Evolutionary conservation across 2,113 vertebrate genomes (phyloP).

Genomic region (Epinephelus lanceolatus): DNA sequence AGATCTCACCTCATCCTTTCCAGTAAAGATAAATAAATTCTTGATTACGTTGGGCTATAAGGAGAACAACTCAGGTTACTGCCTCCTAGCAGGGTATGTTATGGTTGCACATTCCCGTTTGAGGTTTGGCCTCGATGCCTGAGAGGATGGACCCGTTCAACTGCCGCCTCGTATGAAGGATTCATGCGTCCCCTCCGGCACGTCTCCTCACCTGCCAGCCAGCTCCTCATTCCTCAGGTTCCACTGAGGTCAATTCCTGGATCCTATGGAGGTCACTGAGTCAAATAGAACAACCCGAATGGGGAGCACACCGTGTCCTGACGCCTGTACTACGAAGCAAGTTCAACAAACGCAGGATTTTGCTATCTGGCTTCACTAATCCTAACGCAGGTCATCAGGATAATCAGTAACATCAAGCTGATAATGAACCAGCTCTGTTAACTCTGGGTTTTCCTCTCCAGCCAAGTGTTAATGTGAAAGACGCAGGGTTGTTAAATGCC

Average conservation of each 20-base stretch:
- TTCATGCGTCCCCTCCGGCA: slow-evolving; percentile 36
- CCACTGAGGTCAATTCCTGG: slow-evolving; percentile 54
- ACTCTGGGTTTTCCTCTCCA: too few relatives aligned
- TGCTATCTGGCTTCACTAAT: too few relatives aligned
- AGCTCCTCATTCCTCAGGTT: slow-evolving; percentile 67
- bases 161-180: not conserved
- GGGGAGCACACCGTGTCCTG: not conserved
- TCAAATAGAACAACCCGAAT: slow-evolving; percentile 32
- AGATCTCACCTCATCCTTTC: slow-evolving; percentile 21
- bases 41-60: slow-evolving; percentile 40
- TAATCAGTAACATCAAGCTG: too few relatives aligned
- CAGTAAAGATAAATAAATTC: slow-evolving; percentile 35
- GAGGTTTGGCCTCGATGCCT: slow-evolving; percentile 44
- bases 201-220: slow-evolving; percentile 66
- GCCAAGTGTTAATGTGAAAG: too few relatives aligned
- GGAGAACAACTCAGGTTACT: slow-evolving; percentile 51
- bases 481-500: too few relatives aligned
- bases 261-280: slow-evolving; percentile 44
- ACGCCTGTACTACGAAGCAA: too few relatives aligned
- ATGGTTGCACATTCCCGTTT: slow-evolving; percentile 58
- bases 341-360: too few relatives aligned
- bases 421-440: too few relatives aligned
- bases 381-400: too few relatives aligned
- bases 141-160: slow-evolving; percentile 21
- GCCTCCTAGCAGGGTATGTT: slow-evolving; percentile 34